Conservation (phyloP, 92 coral and sea anemone species). For the Diadumene lineata region DNA sequence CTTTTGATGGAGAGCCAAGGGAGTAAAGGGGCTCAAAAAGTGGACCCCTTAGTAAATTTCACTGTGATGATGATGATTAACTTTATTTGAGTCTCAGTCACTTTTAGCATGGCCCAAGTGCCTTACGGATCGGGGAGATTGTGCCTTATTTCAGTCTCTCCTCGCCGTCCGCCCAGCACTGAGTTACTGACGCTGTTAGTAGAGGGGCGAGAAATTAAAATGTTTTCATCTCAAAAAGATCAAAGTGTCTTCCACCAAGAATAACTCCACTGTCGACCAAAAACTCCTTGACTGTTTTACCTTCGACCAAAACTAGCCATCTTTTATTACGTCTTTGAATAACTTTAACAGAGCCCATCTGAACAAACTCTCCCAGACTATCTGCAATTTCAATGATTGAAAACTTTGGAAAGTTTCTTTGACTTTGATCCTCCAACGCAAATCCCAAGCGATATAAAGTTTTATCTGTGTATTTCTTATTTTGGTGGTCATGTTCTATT, state of each 20-base stretch:
- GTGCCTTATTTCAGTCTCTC: too few species aligned
- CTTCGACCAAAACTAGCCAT: constrained; percentile 67
- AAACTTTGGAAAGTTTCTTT: constrained; percentile 56
- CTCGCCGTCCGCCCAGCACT: too few species aligned
- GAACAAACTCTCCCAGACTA: constrained; percentile 61
- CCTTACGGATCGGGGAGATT: too few species aligned
- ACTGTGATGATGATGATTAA: too few species aligned
- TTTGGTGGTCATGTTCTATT: constrained; percentile 56
- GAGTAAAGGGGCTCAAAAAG: too few species aligned
- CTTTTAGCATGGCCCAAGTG: too few species aligned
- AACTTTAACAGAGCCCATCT: constrained; percentile 63
- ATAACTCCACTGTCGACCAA: constrained; percentile 56
- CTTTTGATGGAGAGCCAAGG: too few species aligned
- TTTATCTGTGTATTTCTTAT: constrained; percentile 20
- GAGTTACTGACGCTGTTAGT: too few species aligned
- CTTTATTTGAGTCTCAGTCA: too few species aligned
- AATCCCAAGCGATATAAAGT: constrained; percentile 60
- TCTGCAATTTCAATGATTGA: constrained; percentile 82
- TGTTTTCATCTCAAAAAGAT: constrained; percentile 30
- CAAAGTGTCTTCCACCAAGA: constrained; percentile 67
- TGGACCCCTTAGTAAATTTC: too few species aligned
- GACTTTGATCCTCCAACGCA: constrained; percentile 34
- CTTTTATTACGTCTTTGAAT: constrained; percentile 57
- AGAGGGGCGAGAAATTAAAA: too few species aligned
- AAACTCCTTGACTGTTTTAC: constrained; percentile 56